These are phyloP conservation scores for Acanthosepion lycidas DNA, from an alignment of 2,888 invertebrate species.

Conservation along the genomic window DNA sequence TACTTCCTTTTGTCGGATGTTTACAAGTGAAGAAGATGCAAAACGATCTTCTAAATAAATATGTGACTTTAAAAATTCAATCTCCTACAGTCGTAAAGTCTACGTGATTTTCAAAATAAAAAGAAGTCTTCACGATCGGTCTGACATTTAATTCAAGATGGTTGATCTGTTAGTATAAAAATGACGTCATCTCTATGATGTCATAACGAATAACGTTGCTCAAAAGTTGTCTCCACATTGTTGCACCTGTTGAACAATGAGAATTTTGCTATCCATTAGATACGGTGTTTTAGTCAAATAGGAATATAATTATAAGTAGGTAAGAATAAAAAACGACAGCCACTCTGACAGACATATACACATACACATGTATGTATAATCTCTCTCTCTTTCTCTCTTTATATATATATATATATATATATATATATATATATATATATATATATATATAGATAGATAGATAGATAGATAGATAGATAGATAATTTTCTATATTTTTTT, in stretches of 20 bases:
- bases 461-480: too few relatives aligned
- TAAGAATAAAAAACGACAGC: too few relatives aligned
- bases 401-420: too few relatives aligned
- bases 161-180: neutral
- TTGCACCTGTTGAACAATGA: too few relatives aligned
- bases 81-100: neutral
- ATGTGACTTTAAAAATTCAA: neutral
- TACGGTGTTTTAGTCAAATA: too few relatives aligned
- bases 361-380: conserved; percentile 21
- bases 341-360: neutral
- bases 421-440: too few relatives aligned
- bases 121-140: neutral
- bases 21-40: neutral
- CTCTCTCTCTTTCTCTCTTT: too few relatives aligned
- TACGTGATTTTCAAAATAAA: neutral
- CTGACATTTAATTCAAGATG: neutral
- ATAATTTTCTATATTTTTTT: too few relatives aligned
- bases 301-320: too few relatives aligned
- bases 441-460: too few relatives aligned
- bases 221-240: neutral
- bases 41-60: neutral
- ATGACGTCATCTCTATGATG: neutral
- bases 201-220: neutral
- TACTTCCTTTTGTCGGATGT: neutral
- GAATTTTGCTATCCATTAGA: too few relatives aligned